These are phyloP conservation scores for Bombus waltoni DNA, from an alignment of 1,140 invertebrate genomes.

Conservation along the genomic window DNA sequence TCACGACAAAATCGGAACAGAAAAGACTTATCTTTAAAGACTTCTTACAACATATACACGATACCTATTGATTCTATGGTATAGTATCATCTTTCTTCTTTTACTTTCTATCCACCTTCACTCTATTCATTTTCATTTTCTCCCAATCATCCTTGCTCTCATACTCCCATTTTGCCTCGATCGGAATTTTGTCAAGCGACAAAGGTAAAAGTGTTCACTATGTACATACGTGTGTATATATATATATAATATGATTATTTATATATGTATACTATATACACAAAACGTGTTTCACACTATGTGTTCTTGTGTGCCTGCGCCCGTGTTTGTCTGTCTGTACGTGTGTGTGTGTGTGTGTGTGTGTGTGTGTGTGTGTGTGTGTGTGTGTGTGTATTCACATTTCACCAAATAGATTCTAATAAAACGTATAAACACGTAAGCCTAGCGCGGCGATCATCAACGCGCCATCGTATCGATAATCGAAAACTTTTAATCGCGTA, in stretches of 20 bases:
- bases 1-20: background rate
- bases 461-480: slow-evolving; percentile 33
- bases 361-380: background rate
- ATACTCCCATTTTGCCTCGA: slow-evolving; percentile 17
- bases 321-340: background rate
- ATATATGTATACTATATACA: slow-evolving; percentile 65
- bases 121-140: background rate
- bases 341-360: background rate
- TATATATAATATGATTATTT: slow-evolving; percentile 38
- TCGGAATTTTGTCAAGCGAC: slow-evolving; percentile 48
- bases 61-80: slow-evolving; percentile 48
- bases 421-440: slow-evolving; percentile 72
- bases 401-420: slow-evolving; percentile 60
- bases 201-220: slow-evolving; percentile 49
- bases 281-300: slow-evolving; percentile 35
- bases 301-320: background rate
- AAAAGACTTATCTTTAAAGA: slow-evolving; percentile 52
- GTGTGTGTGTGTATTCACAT: slow-evolving; percentile 5
- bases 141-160: background rate
- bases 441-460: slow-evolving; percentile 41
- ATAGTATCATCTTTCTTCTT: slow-evolving; percentile 22
- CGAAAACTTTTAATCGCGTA: slow-evolving; percentile 49
- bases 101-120: slow-evolving; percentile 6
- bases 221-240: slow-evolving; percentile 38
- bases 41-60: slow-evolving; percentile 77